Evolutionary conservation across 1,140 invertebrate species (phyloP), one percentile per base, ranked within the genome.

Genomic region (Scylla paramamosain): DNA sequence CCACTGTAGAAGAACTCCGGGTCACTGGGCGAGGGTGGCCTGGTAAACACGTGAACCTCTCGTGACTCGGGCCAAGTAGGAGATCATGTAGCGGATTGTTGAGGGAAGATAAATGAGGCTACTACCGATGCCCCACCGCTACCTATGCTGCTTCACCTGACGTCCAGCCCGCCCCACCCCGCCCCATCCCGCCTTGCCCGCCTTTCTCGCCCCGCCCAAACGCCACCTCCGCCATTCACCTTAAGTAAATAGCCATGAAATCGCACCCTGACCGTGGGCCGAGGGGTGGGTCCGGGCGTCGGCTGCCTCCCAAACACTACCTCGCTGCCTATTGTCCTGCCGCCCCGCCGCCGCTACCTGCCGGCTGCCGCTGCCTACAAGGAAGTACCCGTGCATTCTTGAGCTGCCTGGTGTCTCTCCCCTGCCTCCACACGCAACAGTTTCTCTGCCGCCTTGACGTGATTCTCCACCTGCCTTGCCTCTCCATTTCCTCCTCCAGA

Each of bases 201-300:
- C 39, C 39, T 39, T 39, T 6, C 39, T 39, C 2, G 16, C 52
- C 52, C 10, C 52, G 16, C 67, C 67, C 67, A 77, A n/a, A 25
- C 67, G 25, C 25, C 67, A 25, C 67, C 67, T n/a, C 67, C 67
- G 8, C 67, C 25, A n/a, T 77, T 77, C 67, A 77, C 0, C 67
- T n/a, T 77, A 77, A n/a, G 67, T 77, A 77, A 77, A 77, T n/a
- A 77, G 1, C 67, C 67, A n/a, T 77, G 67, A 77, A 77, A 77
- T 77, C 67, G 67, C 25, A n/a, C 20, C 67, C n/a, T 0, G 25
- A 77, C 67, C 67, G 67, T 77, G 6, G 25, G 67, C 25, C n/a
- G 25, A n/a, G 6, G 25, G 67, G 67, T 20, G 25, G 25, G n/a
- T 77, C 67, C 25, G 25, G 25, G 25, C 67, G 20, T 77, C n/a